Evolutionary conservation across 1,140 invertebrate species (phyloP).

Genomic region (Thaumatotibia leucotreta): DNA sequence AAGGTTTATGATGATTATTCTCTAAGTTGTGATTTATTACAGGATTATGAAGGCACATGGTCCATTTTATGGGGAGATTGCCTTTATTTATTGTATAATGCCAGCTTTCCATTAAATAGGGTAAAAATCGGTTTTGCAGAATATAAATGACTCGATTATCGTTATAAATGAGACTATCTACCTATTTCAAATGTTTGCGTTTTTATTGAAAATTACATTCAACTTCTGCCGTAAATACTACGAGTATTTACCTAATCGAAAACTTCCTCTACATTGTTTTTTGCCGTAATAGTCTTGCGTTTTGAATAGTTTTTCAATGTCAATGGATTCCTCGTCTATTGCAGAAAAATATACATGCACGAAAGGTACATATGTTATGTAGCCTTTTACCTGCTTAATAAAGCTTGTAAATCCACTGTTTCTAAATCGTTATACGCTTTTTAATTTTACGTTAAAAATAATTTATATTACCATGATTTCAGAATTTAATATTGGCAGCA

Average conservation of each 20-base stretch:
- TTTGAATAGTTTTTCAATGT: too few species aligned
- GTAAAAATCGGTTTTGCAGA: constrained; percentile 33
- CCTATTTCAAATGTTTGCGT: not conserved
- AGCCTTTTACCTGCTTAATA: not conserved
- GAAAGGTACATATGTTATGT: constrained; percentile 11
- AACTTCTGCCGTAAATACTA: too few species aligned
- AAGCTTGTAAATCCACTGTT: constrained; percentile 11
- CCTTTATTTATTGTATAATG: constrained; percentile 64
- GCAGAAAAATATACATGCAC: too few species aligned
- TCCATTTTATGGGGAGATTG: constrained; percentile 58
- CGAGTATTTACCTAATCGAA: too few species aligned
- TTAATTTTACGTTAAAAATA: not conserved
- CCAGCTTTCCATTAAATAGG: constrained; percentile 29
- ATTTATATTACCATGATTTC: constrained; percentile 31
- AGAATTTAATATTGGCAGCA: constrained; percentile 55
- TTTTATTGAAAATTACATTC: constrained; percentile 25
- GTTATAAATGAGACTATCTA: not conserved
- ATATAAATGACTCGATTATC: constrained; percentile 26
- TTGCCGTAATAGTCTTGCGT: too few species aligned
- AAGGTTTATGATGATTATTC: constrained; percentile 70
- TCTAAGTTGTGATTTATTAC: constrained; percentile 73
- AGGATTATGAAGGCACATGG: constrained; percentile 61
- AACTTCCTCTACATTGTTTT: too few species aligned
- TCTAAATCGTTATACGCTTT: not conserved
- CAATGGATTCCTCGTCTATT: too few species aligned